phyloP scores from a whole-genome alignment of 2,888 invertebrate species.

The Morpho deidamia region DNA sequence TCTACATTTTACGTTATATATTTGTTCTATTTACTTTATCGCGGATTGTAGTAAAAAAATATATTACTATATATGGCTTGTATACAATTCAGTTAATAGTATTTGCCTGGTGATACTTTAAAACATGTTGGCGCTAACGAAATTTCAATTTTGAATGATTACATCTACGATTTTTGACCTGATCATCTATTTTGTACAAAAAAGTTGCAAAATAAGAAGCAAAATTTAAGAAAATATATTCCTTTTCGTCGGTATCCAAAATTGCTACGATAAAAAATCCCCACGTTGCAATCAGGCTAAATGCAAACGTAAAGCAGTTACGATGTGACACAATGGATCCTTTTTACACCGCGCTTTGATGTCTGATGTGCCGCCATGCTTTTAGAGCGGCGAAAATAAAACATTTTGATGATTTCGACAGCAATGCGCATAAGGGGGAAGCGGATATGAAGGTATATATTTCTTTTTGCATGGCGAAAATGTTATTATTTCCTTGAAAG shows the following conservation, averaged over 20 bases:
- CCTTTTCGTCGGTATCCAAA: background rate
- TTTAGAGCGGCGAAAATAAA: conserved; percentile 21
- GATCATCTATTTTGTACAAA: no score
- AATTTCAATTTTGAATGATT: no score
- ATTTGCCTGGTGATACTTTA: no score
- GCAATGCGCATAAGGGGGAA: background rate
- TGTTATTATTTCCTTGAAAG: background rate
- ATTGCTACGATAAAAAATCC: conserved; percentile 22
- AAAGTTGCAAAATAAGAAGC: no score
- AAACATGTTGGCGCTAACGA: no score
- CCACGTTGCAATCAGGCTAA: conserved; percentile 25
- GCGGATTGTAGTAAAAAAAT: no score
- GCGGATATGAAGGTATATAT: background rate
- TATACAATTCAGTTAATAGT: no score
- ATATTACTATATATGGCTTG: no score
- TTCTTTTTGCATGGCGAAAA: background rate
- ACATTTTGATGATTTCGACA: conserved; percentile 19
- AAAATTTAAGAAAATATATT: no score
- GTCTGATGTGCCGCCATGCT: conserved; percentile 18
- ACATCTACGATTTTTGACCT: no score
- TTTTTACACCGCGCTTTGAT: conserved; percentile 28
- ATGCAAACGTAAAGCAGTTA: conserved; percentile 28
- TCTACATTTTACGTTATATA: no score
- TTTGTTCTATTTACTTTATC: no score
- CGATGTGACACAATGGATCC: conserved; percentile 22